Conservation (phyloP, 2,888 invertebrate species). For the Latheticus oryzae region DNA sequence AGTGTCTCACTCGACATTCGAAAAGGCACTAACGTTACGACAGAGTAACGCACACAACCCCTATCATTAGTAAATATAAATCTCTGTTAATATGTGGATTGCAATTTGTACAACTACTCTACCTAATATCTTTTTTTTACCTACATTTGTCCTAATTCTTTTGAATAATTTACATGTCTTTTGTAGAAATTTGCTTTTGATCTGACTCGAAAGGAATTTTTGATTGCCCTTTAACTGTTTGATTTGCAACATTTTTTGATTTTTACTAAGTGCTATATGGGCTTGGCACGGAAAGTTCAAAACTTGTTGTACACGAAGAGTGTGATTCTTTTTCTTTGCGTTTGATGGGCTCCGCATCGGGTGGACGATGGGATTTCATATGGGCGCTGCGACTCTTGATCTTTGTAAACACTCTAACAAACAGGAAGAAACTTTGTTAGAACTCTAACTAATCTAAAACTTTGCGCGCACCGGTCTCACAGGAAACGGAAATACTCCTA, state of each 20-base stretch:
- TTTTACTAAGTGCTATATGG: slow-evolving; percentile 62
- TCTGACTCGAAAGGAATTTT: slow-evolving; percentile 53
- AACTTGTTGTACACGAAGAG: slow-evolving; percentile 47
- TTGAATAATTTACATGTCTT: slow-evolving; percentile 44
- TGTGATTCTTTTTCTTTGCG: slow-evolving; percentile 50
- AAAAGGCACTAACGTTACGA: slow-evolving; percentile 67
- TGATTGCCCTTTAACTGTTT: slow-evolving; percentile 62
- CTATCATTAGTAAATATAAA: slow-evolving; percentile 65
- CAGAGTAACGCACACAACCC: slow-evolving; percentile 64
- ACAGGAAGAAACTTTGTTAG: slow-evolving; percentile 9
- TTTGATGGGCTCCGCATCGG: slow-evolving; percentile 78
- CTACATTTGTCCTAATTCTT: slow-evolving; percentile 48
- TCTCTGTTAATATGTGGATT: slow-evolving; percentile 64
- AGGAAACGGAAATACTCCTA: too few relatives aligned
- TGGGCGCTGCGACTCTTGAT: slow-evolving; percentile 99
- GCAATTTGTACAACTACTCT: slow-evolving; percentile 61
- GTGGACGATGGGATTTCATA: slow-evolving; percentile 98
- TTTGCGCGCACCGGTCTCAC: slow-evolving; percentile 7
- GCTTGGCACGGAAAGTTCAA: slow-evolving; percentile 63
- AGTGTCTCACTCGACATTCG: slow-evolving; percentile 66
- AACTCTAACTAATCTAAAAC: slow-evolving; percentile 1
- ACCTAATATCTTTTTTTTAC: slow-evolving; percentile 50
- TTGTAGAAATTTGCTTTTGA: slow-evolving; percentile 49
- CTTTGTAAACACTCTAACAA: slow-evolving; percentile 93
- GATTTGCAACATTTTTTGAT: slow-evolving; percentile 43